Base-by-base conservation (phyloP, 2,113 vertebrate genomes). In the Leptobrachium leishanense region DNA sequence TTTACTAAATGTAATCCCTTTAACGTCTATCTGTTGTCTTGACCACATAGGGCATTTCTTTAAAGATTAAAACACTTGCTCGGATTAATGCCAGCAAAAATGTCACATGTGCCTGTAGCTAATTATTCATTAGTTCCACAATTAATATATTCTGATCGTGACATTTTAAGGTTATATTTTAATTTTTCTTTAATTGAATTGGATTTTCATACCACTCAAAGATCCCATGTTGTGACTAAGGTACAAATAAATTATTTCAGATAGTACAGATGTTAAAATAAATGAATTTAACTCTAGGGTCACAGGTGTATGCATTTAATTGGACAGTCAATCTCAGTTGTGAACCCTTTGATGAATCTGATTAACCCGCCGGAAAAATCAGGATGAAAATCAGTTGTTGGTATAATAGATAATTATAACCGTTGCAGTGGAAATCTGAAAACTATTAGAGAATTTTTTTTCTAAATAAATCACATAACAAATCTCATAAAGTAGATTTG, bases 91-190 rank as follows among this genome's bases (percentile, higher is more conserved):
- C 95, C 93, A 95, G 20, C 20, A 50, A 92, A 76, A 96, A 95
- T 96, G 95, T 95, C 95, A 91, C 89, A 94, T 92, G 93, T 94
- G 94, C 95, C 94, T 93, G 88, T 90, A 89, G 90, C 93, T 98
- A 95, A 98, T 98, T 97, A 94, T 94, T 96, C 94, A 96, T 97
- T 94, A 95, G 94, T 93, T 91, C 90, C 86, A 82, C 95, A 97
- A 98, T 98, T 96, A 98, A 93, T 90, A 83, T 85, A 86, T 91
- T 93, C 93, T 89, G 91, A 95, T 94, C 85, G 59, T 94, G 95
- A 95, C 94, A 94, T 95, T 94, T 95, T 90, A 90, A 94, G 94
- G 90, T 91, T 90, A 89, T 90, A 95, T 91, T 87, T 95, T 93
- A 85, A 43, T 74, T 74, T 44, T 46, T 90, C 90, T 91, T 86